These are phyloP conservation scores for Perdix hodgsoniae DNA, from an alignment of 2,797 vertebrate species.

Conservation along the genomic window DNA sequence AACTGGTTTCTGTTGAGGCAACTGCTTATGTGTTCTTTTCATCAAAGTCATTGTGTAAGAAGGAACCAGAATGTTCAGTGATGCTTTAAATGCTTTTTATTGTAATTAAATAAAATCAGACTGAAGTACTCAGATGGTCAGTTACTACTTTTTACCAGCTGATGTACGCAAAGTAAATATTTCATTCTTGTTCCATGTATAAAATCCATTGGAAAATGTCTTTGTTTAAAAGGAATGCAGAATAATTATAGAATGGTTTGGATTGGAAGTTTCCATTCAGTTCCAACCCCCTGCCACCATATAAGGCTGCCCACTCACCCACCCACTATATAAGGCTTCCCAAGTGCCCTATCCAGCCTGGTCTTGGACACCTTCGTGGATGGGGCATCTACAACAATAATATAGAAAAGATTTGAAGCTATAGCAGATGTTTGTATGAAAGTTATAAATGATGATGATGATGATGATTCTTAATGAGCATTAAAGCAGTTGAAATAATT, in stretches of 20 bases:
- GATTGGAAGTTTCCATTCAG: not conserved
- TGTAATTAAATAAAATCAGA: slow-evolving; percentile 18
- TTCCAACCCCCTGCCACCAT: not conserved
- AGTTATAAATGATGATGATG: not conserved
- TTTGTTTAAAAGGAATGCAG: not conserved
- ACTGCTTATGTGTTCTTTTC: not conserved
- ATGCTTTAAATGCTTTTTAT: slow-evolving; percentile 19
- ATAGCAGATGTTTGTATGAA: slow-evolving; percentile 12
- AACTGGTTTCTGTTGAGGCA: not conserved
- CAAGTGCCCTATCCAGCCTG: not conserved
- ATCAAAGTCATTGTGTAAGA: slow-evolving; percentile 2
- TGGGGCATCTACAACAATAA: not conserved
- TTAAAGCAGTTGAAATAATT: not conserved
- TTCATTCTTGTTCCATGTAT: slow-evolving; percentile 4
- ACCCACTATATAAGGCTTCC: not conserved
- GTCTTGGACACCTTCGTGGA: not conserved
- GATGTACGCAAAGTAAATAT: not conserved
- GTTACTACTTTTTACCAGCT: not conserved
- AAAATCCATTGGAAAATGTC: slow-evolving; percentile 8
- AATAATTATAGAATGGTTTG: not conserved
- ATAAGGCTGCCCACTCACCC: not conserved
- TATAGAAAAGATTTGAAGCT: not conserved
- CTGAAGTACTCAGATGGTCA: slow-evolving; percentile 8
- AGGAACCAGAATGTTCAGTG: slow-evolving; percentile 2
- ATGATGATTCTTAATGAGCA: not conserved